Conservation (phyloP, 1,140 invertebrate genomes). For the Aethina tumida region DNA sequence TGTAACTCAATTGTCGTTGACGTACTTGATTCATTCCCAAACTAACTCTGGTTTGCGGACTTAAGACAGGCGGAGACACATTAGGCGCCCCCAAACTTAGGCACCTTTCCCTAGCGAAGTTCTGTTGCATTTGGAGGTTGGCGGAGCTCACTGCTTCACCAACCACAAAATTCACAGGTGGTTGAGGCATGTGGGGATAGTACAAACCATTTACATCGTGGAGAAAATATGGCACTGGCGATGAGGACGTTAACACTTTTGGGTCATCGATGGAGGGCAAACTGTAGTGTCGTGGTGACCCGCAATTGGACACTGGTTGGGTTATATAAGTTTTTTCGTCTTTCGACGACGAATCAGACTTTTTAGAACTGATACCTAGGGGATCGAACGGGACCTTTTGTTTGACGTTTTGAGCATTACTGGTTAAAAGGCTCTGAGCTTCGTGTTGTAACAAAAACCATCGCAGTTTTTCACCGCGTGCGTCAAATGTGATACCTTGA, state of each 20-base stretch:
- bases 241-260: slow-evolving; percentile 31
- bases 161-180: slow-evolving; percentile 53
- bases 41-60: slow-evolving; percentile 50
- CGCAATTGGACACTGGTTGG: slow-evolving; percentile 10
- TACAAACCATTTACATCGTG: slow-evolving; percentile 31
- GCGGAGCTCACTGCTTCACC: slow-evolving; percentile 49
- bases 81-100: slow-evolving; percentile 49
- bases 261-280: slow-evolving; percentile 50
- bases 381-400: slow-evolving; percentile 66
- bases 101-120: slow-evolving; percentile 37
- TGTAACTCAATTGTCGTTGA: slow-evolving; percentile 52
- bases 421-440: slow-evolving; percentile 60
- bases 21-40: slow-evolving; percentile 44
- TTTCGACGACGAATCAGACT: slow-evolving; percentile 26
- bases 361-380: slow-evolving; percentile 19
- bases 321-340: slow-evolving; percentile 32
- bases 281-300: slow-evolving; percentile 48
- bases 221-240: slow-evolving; percentile 33
- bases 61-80: slow-evolving; percentile 42
- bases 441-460: slow-evolving; percentile 81
- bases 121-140: slow-evolving; percentile 31
- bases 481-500: slow-evolving; percentile 56
- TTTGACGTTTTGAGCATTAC: slow-evolving; percentile 62
- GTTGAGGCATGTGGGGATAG: slow-evolving; percentile 27
- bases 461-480: slow-evolving; percentile 54